phyloP scores from a whole-genome alignment of 2,797 vertebrate species.

The Enteromius unitaeniatus region DNA sequence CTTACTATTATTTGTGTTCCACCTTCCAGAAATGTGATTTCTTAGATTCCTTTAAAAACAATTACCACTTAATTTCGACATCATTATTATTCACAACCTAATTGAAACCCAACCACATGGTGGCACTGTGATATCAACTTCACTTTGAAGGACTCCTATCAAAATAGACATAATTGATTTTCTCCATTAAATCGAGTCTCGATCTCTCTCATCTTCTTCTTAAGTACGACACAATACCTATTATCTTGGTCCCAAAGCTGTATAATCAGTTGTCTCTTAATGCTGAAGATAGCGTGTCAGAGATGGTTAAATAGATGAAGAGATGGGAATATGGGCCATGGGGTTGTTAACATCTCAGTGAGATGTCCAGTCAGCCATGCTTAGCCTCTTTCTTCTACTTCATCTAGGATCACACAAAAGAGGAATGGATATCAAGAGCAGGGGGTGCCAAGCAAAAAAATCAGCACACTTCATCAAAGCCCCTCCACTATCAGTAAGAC shows the following conservation, averaged over 20 bases:
- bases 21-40: neutral
- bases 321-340: slow-evolving; percentile 5
- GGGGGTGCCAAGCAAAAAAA: slow-evolving; percentile 18
- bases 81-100: neutral
- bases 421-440: slow-evolving; percentile 26
- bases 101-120: slow-evolving; percentile 21
- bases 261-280: slow-evolving; percentile 27
- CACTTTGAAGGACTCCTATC: neutral
- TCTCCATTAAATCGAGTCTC: slow-evolving; percentile 24
- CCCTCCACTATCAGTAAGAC: slow-evolving; percentile 5
- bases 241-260: neutral
- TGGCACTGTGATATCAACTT: slow-evolving; percentile 43
- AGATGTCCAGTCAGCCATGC: slow-evolving; percentile 22
- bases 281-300: neutral
- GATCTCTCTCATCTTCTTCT: slow-evolving; percentile 3
- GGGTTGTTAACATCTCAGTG: slow-evolving; percentile 26
- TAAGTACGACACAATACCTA: neutral
- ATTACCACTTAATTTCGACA: neutral
- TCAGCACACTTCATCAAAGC: slow-evolving; percentile 36
- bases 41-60: neutral
- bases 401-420: slow-evolving; percentile 10
- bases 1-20: neutral
- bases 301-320: neutral
- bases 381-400: neutral
- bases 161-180: slow-evolving; percentile 15